Evolutionary conservation across 2,797 vertebrate genomes (phyloP), one percentile per base, ranked within the genome.

Genomic region (Sphaeramia orbicularis): DNA sequence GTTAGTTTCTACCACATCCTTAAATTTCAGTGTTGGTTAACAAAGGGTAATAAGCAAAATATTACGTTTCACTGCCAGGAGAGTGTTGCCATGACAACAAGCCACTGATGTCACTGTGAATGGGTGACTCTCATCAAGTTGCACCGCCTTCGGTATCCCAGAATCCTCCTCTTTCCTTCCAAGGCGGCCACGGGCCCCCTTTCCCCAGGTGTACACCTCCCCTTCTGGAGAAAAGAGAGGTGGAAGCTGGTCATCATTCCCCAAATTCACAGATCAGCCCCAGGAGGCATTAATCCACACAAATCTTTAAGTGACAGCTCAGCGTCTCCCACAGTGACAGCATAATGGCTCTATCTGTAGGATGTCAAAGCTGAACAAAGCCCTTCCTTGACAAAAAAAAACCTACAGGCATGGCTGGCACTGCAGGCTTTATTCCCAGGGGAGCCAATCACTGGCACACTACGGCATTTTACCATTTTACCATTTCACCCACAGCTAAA

Each of bases 1-100:
- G 35, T 78, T 32, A 36, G 44, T 65, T 81, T 76, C 78, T 58
- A 45, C 62, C 61, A 63, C 76, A 54, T 74, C 80, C 65, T 58
- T 60, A 74, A 81, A 81, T 78, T 64, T 47, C 71, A 72, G 65
- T 74, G 48, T 81, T 86, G 70, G 65, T 80, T 86, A 85, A 87
- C 74, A 73, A 86, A 85, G 74, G 67, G 48, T 81, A 86, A 90
- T 84, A 71, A 84, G 83, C 44, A 32, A 91, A 92, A 90, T 95
- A 96, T 98, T 95, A 99, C 97, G 91, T 90, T 97, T 96, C 57
- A 98, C 90, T 67, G 97, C 96, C 89, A 99, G 93, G 62, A 99
- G 94, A 1, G 96, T 99, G 94, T 97, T 99, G 89, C 98, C 98
- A 86, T 99, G 97, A 95, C 98, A 99, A 93, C 97, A 99, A 78